A percentile compares a stretch with the other conserved stretches of the same genome.
These are phyloP conservation scores for Ranitomeya variabilis DNA, from an alignment of 2,113 vertebrate species.

Conservation along the genomic window DNA sequence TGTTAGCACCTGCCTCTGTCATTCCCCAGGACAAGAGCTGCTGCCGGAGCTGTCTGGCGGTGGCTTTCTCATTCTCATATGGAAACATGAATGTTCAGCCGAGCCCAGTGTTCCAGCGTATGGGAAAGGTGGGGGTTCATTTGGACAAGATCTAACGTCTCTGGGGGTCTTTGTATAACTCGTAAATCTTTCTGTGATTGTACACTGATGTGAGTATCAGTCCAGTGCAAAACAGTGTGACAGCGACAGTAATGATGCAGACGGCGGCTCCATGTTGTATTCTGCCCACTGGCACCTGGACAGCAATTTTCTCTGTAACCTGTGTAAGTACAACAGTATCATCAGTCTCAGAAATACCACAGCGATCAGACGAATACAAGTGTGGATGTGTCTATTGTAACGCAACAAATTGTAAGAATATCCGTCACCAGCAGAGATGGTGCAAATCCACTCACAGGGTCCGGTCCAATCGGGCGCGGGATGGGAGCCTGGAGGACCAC, in stretches of 20 bases:
- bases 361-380: not conserved
- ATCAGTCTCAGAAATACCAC: not conserved
- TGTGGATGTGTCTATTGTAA: not conserved
- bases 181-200: constrained; percentile 70
- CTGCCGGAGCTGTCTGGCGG: no score
- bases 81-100: no score
- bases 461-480: no score
- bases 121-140: no score
- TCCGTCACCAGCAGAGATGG: not conserved
- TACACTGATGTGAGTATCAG: constrained; percentile 76
- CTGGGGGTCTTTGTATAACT: not conserved
- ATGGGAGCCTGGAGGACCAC: no score
- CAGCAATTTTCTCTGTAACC: constrained; percentile 62
- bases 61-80: no score
- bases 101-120: no score
- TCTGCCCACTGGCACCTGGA: constrained; percentile 84
- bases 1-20: no score
- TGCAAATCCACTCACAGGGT: no score
- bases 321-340: constrained; percentile 56
- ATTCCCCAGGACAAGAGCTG: no score
- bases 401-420: not conserved
- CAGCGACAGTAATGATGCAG: constrained; percentile 78
- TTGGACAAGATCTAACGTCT: no score
- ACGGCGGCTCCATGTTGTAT: constrained; percentile 71
- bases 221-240: constrained; percentile 76